Conservation (phyloP, 1,140 invertebrate species). For the Bathynomus jamesi region DNA sequence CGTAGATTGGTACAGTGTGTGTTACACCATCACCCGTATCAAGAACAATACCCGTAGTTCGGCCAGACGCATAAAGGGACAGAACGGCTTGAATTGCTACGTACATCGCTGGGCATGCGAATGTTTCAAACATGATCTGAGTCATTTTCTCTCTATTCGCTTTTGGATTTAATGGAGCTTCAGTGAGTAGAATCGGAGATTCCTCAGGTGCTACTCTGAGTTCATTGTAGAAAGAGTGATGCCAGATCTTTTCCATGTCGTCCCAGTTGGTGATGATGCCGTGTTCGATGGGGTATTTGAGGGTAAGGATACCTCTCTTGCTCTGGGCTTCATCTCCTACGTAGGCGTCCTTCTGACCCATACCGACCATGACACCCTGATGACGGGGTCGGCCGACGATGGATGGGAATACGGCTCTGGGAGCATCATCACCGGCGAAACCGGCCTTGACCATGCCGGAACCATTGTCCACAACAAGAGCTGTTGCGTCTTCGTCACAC, state of each 20-base stretch:
- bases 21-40: constrained; percentile 90
- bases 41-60: constrained; percentile 87
- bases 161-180: constrained; percentile 86
- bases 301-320: too few relatives aligned
- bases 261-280: constrained; percentile 95
- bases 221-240: constrained; percentile 92
- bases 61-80: constrained; percentile 82
- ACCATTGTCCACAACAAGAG: constrained; percentile 56
- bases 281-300: constrained; percentile 91
- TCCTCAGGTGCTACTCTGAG: constrained; percentile 88
- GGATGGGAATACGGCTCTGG: constrained; percentile 59
- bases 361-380: constrained; percentile 92
- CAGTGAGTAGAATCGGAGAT: constrained; percentile 82
- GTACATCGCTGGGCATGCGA: constrained; percentile 88
- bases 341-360: constrained; percentile 98
- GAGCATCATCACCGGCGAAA: constrained; percentile 58
- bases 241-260: constrained; percentile 97
- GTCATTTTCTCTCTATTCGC: constrained; percentile 69
- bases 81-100: constrained; percentile 86
- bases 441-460: constrained; percentile 60
- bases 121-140: constrained; percentile 90
- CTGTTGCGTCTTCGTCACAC: constrained; percentile 59
- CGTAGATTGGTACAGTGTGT: constrained; percentile 50
- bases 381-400: constrained; percentile 89
- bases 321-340: too few relatives aligned